Evolutionary conservation across 2,888 invertebrate genomes (phyloP), one percentile per base, ranked within the genome.

Genomic region (Agrotis exclamationis): DNA sequence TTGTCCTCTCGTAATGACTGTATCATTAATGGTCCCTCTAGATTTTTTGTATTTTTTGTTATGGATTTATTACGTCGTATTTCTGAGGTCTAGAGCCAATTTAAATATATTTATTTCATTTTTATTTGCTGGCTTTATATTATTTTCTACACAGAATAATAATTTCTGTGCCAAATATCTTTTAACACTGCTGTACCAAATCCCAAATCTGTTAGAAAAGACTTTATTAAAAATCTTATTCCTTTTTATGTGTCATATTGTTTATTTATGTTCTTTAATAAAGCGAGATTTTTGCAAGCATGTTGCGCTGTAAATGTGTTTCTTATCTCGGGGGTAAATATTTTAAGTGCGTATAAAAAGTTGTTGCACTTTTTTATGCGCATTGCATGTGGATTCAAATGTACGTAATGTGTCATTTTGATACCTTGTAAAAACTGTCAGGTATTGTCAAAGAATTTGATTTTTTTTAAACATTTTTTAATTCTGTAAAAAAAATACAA

Each of bases 201-300:
- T 45, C 60, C 14, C 33, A 33, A 33, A 33, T 33, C 22, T 53
- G 45, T 65, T 53, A 22, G 47, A n/a, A 39, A 48, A 64, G 75
- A 57, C 44, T 83, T 79, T 80, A 80, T 83, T 83, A 80, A 80
- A 83, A 70, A 62, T 63, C 2, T 63, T 75, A 83, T 80, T 80
- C 62, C 39, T 33, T 68, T 79, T 75, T 70, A 75, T 57, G 33
- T 11, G 57, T 48, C 67, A 79, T 79, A 67, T 70, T 74, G 70
- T 80, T 70, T 83, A 83, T 80, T 80, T 83, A 83, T 80, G 76
- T 74, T 22, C 47, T 80, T 83, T 80, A 70, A 80, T 83, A 83
- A 83, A 83, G 66, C 74, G 66, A 65, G 80, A 74, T 64, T 65
- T 82, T 82, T 62, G 74, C 79, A 73, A 79, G 79, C 65, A 54